phyloP scores from a whole-genome alignment of 2,888 invertebrate genomes.

The Xestia xanthographa region DNA sequence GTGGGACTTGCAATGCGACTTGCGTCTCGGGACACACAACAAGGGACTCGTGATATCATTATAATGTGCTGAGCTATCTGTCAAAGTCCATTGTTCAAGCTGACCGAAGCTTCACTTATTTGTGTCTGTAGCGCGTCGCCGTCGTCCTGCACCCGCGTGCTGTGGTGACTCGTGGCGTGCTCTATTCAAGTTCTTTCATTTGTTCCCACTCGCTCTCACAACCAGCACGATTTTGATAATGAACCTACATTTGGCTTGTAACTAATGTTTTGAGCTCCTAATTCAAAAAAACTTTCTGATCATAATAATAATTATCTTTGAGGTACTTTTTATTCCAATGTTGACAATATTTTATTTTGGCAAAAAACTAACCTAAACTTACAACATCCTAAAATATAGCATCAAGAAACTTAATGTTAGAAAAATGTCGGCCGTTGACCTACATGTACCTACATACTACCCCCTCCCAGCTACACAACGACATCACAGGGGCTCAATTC shows the following conservation, averaged over 20 bases:
- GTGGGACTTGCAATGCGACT: background rate
- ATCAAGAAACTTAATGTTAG: background rate
- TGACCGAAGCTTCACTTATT: background rate
- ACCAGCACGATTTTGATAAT: background rate
- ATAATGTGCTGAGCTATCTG: background rate
- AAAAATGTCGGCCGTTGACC: background rate
- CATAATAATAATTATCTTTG: background rate
- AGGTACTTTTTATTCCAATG: background rate
- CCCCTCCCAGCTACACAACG: background rate
- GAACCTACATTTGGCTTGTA: background rate
- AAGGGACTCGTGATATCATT: background rate
- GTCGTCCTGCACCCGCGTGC: background rate
- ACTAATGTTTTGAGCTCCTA: background rate
- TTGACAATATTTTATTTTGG: background rate
- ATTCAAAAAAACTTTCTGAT: background rate
- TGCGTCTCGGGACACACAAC: background rate
- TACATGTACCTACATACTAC: background rate
- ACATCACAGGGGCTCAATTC: no score
- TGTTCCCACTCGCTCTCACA: background rate
- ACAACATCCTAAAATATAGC: background rate
- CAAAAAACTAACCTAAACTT: background rate
- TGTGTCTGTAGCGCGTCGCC: background rate
- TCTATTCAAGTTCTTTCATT: background rate
- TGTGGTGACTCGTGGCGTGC: background rate
- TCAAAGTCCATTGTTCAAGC: background rate